Evolutionary conservation across 92 coral and sea anemone species (phyloP).

Genomic region (Epizoanthus fatuus): DNA sequence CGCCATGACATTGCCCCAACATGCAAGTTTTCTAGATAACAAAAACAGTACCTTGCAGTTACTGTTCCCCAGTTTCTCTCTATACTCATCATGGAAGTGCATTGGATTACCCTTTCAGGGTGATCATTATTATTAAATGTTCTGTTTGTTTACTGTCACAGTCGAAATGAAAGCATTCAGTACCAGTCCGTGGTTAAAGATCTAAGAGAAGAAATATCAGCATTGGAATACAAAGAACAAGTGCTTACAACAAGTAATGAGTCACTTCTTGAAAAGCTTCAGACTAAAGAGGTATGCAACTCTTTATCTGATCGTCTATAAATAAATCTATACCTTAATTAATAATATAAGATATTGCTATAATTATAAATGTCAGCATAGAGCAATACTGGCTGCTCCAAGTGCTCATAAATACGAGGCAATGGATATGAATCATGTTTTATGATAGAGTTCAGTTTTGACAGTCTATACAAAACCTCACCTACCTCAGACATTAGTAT

Average conservation of each 20-base stretch:
- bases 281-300: neutral
- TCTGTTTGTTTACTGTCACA: neutral
- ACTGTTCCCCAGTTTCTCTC: too few species aligned
- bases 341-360: too few species aligned
- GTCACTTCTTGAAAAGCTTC: slow-evolving; percentile 27
- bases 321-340: neutral
- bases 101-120: too few species aligned
- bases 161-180: slow-evolving; percentile 22
- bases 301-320: neutral
- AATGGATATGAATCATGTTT: too few species aligned
- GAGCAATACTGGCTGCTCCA: too few species aligned
- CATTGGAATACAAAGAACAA: neutral
- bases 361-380: too few species aligned
- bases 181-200: slow-evolving; percentile 18
- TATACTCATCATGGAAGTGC: neutral
- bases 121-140: neutral
- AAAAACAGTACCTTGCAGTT: neutral
- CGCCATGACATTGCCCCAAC: neutral
- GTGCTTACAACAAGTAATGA: neutral
- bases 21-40: neutral
- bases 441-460: too few species aligned
- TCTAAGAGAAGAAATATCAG: slow-evolving; percentile 37
- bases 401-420: too few species aligned
- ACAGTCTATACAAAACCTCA: too few species aligned
- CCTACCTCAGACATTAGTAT: too few species aligned